phyloP scores from a whole-genome alignment of 2,888 invertebrate species.

The Zhengitettix transpicula region DNA sequence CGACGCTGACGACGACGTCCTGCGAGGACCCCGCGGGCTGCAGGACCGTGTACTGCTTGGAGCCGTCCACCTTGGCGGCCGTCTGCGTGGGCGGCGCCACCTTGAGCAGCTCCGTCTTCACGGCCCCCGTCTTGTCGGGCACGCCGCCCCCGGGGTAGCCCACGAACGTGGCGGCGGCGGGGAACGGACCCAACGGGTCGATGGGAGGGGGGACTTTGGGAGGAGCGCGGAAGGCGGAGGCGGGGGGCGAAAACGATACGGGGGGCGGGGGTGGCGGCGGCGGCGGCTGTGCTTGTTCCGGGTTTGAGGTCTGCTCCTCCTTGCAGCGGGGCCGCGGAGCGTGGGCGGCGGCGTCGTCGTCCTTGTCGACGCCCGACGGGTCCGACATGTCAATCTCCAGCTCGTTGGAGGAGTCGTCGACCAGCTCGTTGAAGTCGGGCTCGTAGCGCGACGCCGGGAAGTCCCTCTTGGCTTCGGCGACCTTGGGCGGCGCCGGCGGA shows the following conservation, averaged over 20 bases:
- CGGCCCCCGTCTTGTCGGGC: background rate
- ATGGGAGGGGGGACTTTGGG: conserved; percentile 21
- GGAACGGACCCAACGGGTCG: conserved; percentile 36
- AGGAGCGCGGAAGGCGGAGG: conserved; percentile 57
- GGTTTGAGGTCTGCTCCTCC: background rate
- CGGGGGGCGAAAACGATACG: conserved; percentile 35
- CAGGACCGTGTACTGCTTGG: conserved; percentile 73
- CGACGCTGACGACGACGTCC: conserved; percentile 44
- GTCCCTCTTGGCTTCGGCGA: conserved; percentile 4
- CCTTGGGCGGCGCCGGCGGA: conserved; percentile 24
- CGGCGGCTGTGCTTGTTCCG: background rate
- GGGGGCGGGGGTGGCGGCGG: conserved; percentile 14
- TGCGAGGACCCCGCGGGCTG: conserved; percentile 62
- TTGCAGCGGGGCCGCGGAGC: background rate
- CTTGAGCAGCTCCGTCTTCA: background rate
- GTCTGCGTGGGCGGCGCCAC: conserved; percentile 4
- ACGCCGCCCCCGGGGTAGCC: conserved; percentile 40
- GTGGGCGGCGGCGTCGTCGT: background rate
- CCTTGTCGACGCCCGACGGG: conserved; percentile 45
- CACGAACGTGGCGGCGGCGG: conserved; percentile 58
- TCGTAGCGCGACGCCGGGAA: conserved; percentile 34
- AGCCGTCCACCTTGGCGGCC: conserved; percentile 17
- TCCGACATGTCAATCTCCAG: conserved; percentile 66
- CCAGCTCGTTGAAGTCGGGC: conserved; percentile 55
- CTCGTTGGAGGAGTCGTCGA: conserved; percentile 62